These are phyloP conservation scores for Callyntrura guangdongensis DNA, from an alignment of 2,888 invertebrate genomes.

Conservation along the genomic window DNA sequence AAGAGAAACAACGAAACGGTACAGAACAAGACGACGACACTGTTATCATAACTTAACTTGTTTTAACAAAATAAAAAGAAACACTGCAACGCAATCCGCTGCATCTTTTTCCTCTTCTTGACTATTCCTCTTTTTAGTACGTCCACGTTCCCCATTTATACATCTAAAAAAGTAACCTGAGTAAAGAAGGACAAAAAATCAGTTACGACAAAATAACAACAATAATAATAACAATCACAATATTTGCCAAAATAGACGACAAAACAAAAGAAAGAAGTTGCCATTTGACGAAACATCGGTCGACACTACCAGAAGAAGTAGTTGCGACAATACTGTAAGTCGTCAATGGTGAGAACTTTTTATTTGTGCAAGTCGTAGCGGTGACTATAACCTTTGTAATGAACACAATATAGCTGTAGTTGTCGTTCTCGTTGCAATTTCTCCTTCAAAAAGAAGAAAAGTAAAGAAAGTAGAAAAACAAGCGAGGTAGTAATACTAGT, in stretches of 20 bases:
- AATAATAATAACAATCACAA: conserved; percentile 35
- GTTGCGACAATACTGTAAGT: too few relatives aligned
- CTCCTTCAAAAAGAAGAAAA: background rate
- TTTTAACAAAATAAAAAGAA: background rate
- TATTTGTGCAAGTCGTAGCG: background rate
- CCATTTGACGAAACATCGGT: background rate
- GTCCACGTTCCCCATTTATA: background rate
- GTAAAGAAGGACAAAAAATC: background rate
- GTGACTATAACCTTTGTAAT: conserved; percentile 24
- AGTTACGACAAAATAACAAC: conserved; percentile 1
- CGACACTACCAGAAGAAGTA: background rate
- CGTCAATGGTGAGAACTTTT: conserved; percentile 14
- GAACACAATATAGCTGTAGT: background rate
- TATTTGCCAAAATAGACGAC: background rate
- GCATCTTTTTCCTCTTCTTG: conserved; percentile 2
- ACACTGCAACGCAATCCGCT: background rate
- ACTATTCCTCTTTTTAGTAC: background rate
- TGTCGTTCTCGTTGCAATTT: conserved; percentile 3
- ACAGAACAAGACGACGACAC: conserved; percentile 22
- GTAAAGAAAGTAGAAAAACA: conserved; percentile 1
- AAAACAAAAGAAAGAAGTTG: conserved; percentile 13
- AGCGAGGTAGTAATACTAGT: background rate
- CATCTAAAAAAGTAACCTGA: background rate
- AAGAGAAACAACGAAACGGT: background rate
- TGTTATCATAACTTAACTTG: conserved; percentile 21